Evolutionary conservation across 2,113 vertebrate genomes (phyloP), one percentile per base, ranked within the genome.

Genomic region (Lota lota): DNA sequence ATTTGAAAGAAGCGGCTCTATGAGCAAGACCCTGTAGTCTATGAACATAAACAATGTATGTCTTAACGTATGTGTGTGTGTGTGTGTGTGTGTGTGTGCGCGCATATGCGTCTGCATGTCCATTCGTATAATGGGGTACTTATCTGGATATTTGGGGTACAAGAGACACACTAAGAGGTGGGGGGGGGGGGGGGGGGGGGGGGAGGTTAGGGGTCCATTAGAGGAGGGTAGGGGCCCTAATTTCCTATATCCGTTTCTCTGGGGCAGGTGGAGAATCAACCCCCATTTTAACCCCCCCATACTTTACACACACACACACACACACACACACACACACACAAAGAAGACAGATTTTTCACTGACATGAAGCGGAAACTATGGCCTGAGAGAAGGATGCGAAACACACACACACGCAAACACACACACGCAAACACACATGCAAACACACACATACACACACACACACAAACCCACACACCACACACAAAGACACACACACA

Each of bases 211-310:
- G 58, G 22, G 62, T 77, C 68, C 83, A 4, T 51, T 71, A 58
- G 20, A 58, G 20, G 53, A 40, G 15, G 51, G 5, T 54, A 6
- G 62, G 66, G 62, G 58, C 60, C 61, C 59, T 83, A 72, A 87
- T 86, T 85, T 88, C 77, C 84, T 83, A 75, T 76, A 87, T 84
- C 86, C 82, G 72, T 80, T 84, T 83, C 70, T 85, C 68, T 22
- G 66, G 69, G 85, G 84, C 89, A 92, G 88, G 89, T 90, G 90
- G 81, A 72, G 74, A 63, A 58, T 72, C 67, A 63, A 21, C 20
- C n/a, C 12, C 21, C 56, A 15, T 50, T 47, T 4, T 62, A 14
- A 56, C 60, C 40, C 14, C 59, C 58, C 5, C 58, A 60, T 22
- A 16, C 18, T 67, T 63, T 56, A 54, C 36, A 11, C 11, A 11